A percentile compares a stretch with the other conserved stretches of the same genome.
These are phyloP conservation scores for Trypoxylon attenuatum DNA, from an alignment of 2,888 invertebrate genomes.

Conservation along the genomic window DNA sequence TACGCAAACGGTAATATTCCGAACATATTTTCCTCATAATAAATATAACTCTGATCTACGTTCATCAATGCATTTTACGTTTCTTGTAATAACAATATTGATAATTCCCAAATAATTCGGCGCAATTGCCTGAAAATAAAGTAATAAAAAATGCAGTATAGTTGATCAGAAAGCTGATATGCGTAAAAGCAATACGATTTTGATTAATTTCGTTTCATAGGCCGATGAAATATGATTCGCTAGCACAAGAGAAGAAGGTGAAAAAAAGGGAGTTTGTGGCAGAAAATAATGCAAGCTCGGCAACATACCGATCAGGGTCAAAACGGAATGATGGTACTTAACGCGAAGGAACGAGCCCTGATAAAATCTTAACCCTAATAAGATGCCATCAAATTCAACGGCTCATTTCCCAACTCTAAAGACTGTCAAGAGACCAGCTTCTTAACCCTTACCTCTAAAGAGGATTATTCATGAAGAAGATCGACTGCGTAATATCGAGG, in stretches of 20 bases:
- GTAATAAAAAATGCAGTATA: no score
- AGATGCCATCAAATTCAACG: conserved; percentile 1
- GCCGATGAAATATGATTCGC: no score
- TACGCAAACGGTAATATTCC: no score
- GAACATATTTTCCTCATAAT: no score
- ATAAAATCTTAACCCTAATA: background rate
- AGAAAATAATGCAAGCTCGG: background rate
- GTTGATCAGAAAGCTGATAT: no score
- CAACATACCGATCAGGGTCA: background rate
- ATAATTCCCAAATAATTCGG: no score
- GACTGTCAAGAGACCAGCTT: background rate
- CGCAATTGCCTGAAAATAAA: no score
- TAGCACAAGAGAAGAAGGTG: background rate
- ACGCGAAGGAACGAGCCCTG: background rate
- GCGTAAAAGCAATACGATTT: no score
- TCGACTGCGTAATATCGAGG: background rate
- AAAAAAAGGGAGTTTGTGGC: background rate
- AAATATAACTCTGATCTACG: no score
- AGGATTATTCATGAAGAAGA: background rate
- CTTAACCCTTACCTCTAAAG: background rate
- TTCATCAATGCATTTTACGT: no score
- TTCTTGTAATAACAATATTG: no score
- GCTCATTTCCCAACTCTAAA: background rate
- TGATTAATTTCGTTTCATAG: no score
- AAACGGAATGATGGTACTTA: background rate